Evolutionary conservation across 2,113 vertebrate genomes (phyloP).

Genomic region (Mobula hypostoma): DNA sequence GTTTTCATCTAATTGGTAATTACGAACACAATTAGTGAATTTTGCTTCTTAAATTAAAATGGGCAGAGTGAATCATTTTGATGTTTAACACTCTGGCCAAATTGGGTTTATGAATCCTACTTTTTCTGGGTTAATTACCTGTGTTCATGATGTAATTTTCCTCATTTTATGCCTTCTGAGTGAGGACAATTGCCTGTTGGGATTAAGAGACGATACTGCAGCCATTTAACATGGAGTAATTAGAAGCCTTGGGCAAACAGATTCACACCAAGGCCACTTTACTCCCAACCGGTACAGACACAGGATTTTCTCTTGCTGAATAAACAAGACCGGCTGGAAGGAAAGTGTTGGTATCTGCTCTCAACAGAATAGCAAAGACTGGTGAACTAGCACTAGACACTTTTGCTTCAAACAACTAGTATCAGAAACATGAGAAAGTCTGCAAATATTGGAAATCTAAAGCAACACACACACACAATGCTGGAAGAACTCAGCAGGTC

Average conservation of each 20-base stretch:
- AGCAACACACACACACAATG: too few relatives aligned
- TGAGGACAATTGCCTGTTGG: neutral
- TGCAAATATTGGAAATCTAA: too few relatives aligned
- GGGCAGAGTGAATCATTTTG: neutral
- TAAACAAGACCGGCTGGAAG: neutral
- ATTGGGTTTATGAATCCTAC: neutral
- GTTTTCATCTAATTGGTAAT: conserved; percentile 31
- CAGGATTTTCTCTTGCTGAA: neutral
- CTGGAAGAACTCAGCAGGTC: too few relatives aligned
- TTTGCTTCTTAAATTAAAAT: conserved; percentile 10
- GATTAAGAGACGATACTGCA: neutral
- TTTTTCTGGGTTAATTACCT: neutral
- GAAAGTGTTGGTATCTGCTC: neutral
- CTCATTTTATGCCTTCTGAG: too few relatives aligned
- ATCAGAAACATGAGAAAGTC: neutral
- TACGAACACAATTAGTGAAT: conserved; percentile 4
- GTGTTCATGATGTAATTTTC: neutral
- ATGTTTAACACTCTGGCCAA: neutral
- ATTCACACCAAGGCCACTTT: neutral
- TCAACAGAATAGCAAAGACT: neutral
- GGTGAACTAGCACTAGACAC: neutral
- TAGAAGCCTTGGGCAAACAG: neutral
- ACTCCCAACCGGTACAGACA: neutral
- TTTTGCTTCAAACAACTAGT: neutral
- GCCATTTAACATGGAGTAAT: neutral